Conservation (phyloP, 2,113 vertebrate species). For the Jacana jacana region DNA sequence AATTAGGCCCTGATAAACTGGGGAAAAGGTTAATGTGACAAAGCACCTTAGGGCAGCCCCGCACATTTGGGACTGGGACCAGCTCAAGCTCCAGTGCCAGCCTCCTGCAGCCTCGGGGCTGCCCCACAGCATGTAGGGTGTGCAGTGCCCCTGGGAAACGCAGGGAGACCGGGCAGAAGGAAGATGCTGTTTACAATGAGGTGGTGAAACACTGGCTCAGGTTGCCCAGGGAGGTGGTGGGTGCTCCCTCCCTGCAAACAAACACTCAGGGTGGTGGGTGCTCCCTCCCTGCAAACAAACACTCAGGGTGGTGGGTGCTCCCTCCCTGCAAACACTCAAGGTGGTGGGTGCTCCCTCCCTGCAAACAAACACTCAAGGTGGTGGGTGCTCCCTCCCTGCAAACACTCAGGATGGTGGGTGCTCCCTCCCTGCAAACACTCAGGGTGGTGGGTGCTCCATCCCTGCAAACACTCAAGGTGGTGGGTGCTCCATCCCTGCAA, state of each 20-base stretch:
- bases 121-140: accelerated
- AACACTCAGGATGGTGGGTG: no score
- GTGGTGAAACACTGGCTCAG: neutral
- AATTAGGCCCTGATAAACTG: neutral
- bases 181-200: neutral
- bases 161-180: neutral
- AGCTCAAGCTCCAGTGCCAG: neutral
- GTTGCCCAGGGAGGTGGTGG: neutral
- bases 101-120: neutral
- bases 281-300: neutral
- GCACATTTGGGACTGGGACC: neutral
- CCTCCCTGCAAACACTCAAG: neutral
- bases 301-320: neutral
- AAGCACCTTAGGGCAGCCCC: neutral
- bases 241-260: neutral
- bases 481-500: no score
- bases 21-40: neutral
- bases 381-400: neutral
- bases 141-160: neutral
- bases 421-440: neutral
- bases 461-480: neutral
- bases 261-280: no score
- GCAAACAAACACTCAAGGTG: neutral
- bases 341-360: no score
- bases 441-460: neutral